Evolutionary conservation across 2,113 vertebrate species (phyloP).

Genomic region (Isichthys henryi): DNA sequence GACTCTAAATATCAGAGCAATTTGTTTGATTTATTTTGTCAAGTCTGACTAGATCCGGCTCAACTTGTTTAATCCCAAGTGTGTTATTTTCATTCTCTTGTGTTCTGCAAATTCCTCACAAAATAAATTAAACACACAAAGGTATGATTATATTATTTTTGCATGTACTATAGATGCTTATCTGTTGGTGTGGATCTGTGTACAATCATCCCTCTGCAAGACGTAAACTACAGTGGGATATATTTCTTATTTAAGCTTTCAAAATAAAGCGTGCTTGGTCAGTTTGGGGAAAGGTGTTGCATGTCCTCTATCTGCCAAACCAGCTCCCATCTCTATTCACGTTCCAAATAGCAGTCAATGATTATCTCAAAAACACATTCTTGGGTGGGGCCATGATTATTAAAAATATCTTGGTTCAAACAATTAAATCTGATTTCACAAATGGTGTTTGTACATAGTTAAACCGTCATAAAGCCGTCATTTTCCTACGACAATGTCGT

Average conservation of each 20-base stretch:
- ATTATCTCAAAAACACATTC: not conserved
- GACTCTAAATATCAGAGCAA: conserved; percentile 32
- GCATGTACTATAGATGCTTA: not conserved
- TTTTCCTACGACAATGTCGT: not conserved
- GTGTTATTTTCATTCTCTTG: not conserved
- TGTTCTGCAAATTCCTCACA: not conserved
- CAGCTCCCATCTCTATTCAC: not conserved
- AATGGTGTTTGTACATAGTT: not conserved
- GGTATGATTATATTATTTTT: not conserved
- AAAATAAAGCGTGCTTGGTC: not conserved
- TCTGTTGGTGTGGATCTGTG: not conserved
- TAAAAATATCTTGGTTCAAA: not conserved
- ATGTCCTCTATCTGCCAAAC: not conserved
- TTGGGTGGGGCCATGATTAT: not conserved
- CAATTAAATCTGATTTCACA: not conserved
- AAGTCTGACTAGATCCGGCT: conserved; percentile 21
- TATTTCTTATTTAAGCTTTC: not conserved
- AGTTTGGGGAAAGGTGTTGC: not conserved
- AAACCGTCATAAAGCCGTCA: not conserved
- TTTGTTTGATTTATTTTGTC: conserved; percentile 40
- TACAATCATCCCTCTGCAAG: not conserved
- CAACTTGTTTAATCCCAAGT: conserved; percentile 25
- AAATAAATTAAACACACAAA: not conserved
- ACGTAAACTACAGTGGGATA: not conserved
- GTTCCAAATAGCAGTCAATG: not conserved